A percentile compares a stretch with the other conserved stretches of the same genome.
phyloP scores from a whole-genome alignment of 2,888 invertebrate genomes.

The Adelognathus sp. region DNA sequence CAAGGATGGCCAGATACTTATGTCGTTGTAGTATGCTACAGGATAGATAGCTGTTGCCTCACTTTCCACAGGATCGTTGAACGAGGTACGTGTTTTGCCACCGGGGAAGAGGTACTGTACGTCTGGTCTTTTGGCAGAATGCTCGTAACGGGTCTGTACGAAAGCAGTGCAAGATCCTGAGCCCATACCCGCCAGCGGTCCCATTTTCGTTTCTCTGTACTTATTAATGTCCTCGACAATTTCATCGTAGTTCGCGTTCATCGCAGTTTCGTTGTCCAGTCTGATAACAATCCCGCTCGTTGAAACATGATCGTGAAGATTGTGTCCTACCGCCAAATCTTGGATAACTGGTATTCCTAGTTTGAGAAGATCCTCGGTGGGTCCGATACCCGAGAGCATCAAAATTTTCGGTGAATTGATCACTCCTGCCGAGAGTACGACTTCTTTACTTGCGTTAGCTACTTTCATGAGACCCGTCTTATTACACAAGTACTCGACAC shows the following conservation, averaged over 20 bases:
- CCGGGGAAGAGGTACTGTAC: conserved; percentile 87
- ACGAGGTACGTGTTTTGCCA: conserved; percentile 83
- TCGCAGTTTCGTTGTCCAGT: conserved; percentile 69
- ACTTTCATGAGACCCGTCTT: conserved; percentile 73
- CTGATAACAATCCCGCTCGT: conserved; percentile 78
- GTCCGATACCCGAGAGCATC: conserved; percentile 83
- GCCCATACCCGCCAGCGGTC: conserved; percentile 81
- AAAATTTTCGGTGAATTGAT: too few species aligned
- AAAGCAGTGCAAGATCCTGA: conserved; percentile 84
- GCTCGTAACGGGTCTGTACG: conserved; percentile 83
- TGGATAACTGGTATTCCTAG: conserved; percentile 77
- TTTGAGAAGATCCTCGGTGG: conserved; percentile 76
- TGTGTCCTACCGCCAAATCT: too few species aligned
- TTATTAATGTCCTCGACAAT: conserved; percentile 78
- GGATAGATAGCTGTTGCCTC: conserved; percentile 82
- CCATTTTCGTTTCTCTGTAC: conserved; percentile 82
- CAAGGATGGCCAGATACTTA: conserved; percentile 85
- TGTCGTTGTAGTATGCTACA: conserved; percentile 85
- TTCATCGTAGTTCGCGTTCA: conserved; percentile 70
- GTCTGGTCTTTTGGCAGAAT: conserved; percentile 83
- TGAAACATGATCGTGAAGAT: conserved; percentile 82
- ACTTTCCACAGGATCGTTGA: conserved; percentile 83
- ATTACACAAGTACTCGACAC: conserved; percentile 79
- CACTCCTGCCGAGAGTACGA: too few species aligned
- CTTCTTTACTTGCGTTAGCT: too few species aligned